Evolutionary conservation across 2,113 vertebrate genomes (phyloP).

Genomic region (Suncus etruscus): DNA sequence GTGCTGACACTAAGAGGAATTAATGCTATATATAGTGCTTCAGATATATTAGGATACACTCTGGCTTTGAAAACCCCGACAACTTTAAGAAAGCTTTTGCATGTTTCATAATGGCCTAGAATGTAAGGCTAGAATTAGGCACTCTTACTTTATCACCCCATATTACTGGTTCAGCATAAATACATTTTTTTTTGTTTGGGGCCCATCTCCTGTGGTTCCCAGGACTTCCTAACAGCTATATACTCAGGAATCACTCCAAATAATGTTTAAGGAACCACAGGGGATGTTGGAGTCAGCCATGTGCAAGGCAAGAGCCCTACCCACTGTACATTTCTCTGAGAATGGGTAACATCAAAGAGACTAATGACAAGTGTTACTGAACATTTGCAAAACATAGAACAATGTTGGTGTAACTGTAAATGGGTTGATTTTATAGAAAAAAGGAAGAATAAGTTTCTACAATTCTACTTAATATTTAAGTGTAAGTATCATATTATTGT

Average conservation of each 20-base stretch:
- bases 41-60: background rate
- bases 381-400: background rate
- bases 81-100: background rate
- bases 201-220: no score
- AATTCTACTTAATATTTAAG: no score
- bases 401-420: background rate
- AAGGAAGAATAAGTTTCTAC: no score
- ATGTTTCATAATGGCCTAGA: background rate
- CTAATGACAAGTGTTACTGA: background rate
- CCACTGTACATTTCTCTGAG: background rate
- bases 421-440: background rate
- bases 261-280: no score
- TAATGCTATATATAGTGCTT: background rate
- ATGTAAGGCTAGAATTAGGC: background rate
- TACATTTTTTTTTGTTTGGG: no score
- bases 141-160: background rate
- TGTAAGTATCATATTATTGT: no score
- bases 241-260: background rate
- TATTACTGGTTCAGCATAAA: no score
- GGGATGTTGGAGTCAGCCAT: no score
- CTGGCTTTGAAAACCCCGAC: conserved; percentile 55
- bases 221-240: no score
- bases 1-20: conserved; percentile 5
- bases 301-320: no score
- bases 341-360: background rate